Percentiles rank a stretch among this genome's conserved stretches.
Evolutionary conservation across 2,888 invertebrate genomes (phyloP).

Genomic region (Eupithecia insigniata): DNA sequence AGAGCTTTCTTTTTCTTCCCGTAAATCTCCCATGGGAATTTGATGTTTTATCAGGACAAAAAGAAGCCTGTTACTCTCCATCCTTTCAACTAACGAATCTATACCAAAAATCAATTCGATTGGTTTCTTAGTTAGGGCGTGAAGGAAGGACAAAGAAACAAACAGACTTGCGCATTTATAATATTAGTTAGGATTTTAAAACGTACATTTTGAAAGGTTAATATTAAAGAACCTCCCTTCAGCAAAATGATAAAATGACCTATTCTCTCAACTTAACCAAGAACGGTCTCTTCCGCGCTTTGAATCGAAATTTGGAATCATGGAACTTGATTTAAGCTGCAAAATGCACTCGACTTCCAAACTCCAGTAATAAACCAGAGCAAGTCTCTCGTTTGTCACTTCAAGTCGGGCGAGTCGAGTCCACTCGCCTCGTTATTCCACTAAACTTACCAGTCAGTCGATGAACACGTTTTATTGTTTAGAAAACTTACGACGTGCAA

Average conservation of each 20-base stretch:
- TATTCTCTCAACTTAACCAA: background rate
- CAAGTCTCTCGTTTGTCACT: constrained; percentile 60
- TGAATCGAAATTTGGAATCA: background rate
- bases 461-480: constrained; percentile 55
- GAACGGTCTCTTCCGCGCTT: background rate
- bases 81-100: no score
- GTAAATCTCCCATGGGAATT: no score
- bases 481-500: constrained; percentile 40
- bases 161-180: no score
- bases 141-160: no score
- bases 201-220: no score
- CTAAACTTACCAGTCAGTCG: constrained; percentile 58
- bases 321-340: constrained; percentile 31
- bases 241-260: background rate
- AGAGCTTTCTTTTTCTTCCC: no score
- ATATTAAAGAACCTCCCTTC: background rate
- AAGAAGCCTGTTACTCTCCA: no score
- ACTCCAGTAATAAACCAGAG: constrained; percentile 49
- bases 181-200: no score
- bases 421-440: constrained; percentile 51
- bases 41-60: no score
- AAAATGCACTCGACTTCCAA: constrained; percentile 44
- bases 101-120: no score
- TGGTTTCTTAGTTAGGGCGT: no score
- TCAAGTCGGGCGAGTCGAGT: constrained; percentile 36